phyloP scores from a whole-genome alignment of 2,113 vertebrate species.

The Muntiacus muntjak region DNA sequence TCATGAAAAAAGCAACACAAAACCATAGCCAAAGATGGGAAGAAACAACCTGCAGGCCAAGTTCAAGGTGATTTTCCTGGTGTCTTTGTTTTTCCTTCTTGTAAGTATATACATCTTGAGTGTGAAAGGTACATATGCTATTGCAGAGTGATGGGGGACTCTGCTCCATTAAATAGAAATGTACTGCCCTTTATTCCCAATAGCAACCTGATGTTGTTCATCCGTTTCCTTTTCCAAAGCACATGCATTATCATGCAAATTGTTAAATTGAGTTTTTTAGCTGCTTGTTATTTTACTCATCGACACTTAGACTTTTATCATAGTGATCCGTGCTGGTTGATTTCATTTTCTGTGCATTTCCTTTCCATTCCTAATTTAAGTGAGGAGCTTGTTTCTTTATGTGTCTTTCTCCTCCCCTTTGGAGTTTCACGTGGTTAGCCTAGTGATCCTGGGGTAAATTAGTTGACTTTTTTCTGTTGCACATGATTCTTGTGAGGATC shows the following conservation, averaged over 20 bases:
- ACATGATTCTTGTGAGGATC: background rate
- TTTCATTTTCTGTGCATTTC: background rate
- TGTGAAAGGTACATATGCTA: background rate
- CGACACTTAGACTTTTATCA: background rate
- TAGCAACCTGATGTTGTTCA: background rate
- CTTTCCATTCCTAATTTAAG: background rate
- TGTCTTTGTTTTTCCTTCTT: background rate
- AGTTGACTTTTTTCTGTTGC: background rate
- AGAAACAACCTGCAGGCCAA: background rate
- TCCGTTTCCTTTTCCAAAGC: background rate
- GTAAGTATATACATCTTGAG: background rate
- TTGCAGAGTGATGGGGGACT: background rate
- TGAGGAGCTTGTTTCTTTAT: background rate
- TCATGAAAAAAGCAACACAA: background rate
- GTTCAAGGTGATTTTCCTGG: background rate
- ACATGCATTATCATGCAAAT: background rate
- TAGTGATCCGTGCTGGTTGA: background rate
- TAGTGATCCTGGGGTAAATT: background rate
- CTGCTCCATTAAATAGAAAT: background rate
- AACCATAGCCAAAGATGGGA: background rate
- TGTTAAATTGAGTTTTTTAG: background rate
- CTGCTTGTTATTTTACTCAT: background rate
- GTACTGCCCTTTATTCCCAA: background rate
- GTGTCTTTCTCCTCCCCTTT: background rate
- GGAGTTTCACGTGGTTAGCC: background rate